Conservation (phyloP, 2,888 invertebrate genomes). For the Tortrix viridana region DNA sequence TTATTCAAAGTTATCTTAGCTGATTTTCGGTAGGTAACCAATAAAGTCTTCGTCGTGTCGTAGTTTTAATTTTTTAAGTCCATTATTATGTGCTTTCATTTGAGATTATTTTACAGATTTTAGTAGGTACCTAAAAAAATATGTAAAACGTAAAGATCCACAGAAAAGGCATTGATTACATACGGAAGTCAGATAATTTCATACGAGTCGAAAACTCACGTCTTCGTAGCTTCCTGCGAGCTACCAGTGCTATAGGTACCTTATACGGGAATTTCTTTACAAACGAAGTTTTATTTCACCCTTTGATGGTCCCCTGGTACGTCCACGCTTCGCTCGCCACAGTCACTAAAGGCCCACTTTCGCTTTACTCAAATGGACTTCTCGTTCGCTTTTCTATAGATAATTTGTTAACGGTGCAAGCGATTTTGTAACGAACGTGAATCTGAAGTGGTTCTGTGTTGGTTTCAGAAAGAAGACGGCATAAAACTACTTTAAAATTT, state of each 20-base stretch:
- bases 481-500: too few species aligned
- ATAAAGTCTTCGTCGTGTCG: too few species aligned
- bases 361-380: constrained; percentile 23
- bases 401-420: constrained; percentile 9
- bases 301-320: constrained; percentile 13
- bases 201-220: neutral
- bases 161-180: too few species aligned
- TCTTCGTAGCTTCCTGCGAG: neutral
- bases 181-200: neutral
- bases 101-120: too few species aligned
- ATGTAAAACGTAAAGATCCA: too few species aligned
- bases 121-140: too few species aligned
- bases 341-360: constrained; percentile 21
- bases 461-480: neutral
- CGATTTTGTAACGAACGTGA: constrained; percentile 10
- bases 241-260: too few species aligned
- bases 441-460: neutral
- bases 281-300: constrained; percentile 22
- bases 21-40: too few species aligned
- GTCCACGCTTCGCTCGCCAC: constrained; percentile 9
- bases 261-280: neutral
- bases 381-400: constrained; percentile 8
- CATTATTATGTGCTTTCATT: too few species aligned
- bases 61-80: too few species aligned
- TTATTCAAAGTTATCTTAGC: too few species aligned